phyloP scores from a whole-genome alignment of 2,113 vertebrate species.

The Labrus mixtus region DNA sequence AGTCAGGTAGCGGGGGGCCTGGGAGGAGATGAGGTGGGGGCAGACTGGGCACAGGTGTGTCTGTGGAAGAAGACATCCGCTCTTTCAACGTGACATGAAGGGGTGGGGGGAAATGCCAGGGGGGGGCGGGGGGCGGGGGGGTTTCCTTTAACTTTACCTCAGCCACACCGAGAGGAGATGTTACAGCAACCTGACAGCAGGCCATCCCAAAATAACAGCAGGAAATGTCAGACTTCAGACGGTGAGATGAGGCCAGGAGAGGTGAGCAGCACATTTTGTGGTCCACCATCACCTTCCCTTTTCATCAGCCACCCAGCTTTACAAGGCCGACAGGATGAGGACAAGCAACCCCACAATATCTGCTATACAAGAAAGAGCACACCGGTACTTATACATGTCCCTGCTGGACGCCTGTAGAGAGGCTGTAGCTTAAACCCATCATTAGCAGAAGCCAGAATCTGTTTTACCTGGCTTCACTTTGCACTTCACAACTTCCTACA shows the following conservation, averaged over 20 bases:
- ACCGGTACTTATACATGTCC: neutral
- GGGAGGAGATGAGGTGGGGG: conserved; percentile 4
- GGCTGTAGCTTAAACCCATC: neutral
- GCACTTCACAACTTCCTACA: neutral
- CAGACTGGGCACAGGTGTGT: conserved; percentile 50
- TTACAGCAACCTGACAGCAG: conserved; percentile 40
- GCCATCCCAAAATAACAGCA: conserved; percentile 67
- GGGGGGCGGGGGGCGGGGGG: conserved; percentile 24
- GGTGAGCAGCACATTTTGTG: conserved; percentile 38
- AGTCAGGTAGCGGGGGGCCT: neutral
- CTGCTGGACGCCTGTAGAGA: neutral
- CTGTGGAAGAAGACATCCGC: conserved; percentile 31
- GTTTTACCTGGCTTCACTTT: no score
- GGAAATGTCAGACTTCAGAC: conserved; percentile 67
- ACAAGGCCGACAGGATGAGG: conserved; percentile 23
- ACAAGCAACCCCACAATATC: conserved; percentile 16
- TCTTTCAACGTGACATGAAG: conserved; percentile 62
- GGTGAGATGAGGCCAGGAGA: conserved; percentile 60
- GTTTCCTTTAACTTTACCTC: conserved; percentile 44
- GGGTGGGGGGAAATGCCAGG: conserved; percentile 3
- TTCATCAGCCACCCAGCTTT: neutral
- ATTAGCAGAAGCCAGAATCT: no score
- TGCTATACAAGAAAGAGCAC: conserved; percentile 3
- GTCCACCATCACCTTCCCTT: neutral
- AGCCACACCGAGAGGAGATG: conserved; percentile 33